Base-by-base conservation (phyloP, 2,797 vertebrate genomes). In the Distichodus sexfasciatus region DNA sequence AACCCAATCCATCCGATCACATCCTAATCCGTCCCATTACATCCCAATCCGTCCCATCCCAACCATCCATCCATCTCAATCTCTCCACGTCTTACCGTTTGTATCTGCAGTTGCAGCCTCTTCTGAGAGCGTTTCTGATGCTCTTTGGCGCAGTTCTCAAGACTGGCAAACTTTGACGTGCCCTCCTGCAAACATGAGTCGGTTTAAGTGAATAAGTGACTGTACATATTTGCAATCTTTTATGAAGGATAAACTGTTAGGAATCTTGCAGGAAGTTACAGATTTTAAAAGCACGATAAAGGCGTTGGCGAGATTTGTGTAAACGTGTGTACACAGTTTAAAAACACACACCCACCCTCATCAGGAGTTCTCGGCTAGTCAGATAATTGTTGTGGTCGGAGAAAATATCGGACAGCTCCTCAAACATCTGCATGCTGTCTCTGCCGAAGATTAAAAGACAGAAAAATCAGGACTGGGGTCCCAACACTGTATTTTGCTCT, bases 381-480 rank as follows among this genome's bases (percentile, higher is more conserved):
- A 98, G 77, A 58, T 97, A 94, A 87, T 96, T 98, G 85, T 97
- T 94, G 23, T 95, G 93, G 74, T 97, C 94, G 0, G 96, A 98
- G 87, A 98, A 98, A 80, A 97, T 96, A 74, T 94, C 94, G 0
- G 96, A 97, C 60, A 98, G 90, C 58, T 98, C 96, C 86, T 98
- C 95, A 2, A 96, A 97, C 50, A 93, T 89, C 86, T 94, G 89
- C 89, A 94, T 92, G 72, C 88, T 88, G 75, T 98, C 95, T 84
- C 96, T 98, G 62, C 14, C 29, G 29, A 36, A 26, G 2, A 60
- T 19, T 2, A 7, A 55, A 5, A 21, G 3, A 2, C 4, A 50
- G 5, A 17, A 71, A 53, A 2, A 15, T 50, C 40, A 61, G 46
- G 35, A 9, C 26, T 2, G 10, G 21, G 8, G 7, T 43, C 33